phyloP scores from a whole-genome alignment of 2,797 vertebrate species.

The Pangasius djambal region DNA sequence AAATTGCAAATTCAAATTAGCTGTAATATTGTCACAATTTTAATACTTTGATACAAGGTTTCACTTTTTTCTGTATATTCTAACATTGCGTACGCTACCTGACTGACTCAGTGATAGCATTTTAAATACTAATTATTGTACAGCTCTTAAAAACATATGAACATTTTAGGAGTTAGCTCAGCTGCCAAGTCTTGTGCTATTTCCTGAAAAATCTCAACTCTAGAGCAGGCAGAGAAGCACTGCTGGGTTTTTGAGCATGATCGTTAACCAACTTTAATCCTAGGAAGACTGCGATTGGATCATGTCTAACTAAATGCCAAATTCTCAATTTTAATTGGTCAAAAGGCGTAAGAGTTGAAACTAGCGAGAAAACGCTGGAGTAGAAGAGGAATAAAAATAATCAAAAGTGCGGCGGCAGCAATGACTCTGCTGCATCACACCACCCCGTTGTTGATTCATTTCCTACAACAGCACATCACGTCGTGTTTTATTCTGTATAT shows the following conservation, averaged over 20 bases:
- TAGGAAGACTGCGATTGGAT: not conserved
- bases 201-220: not conserved
- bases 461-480: not conserved
- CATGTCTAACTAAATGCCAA: not conserved
- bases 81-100: too few relatives aligned
- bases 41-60: not conserved
- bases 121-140: not conserved
- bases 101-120: not conserved
- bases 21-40: too few relatives aligned
- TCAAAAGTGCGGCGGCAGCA: not conserved
- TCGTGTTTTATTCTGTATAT: not conserved
- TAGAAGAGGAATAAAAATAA: not conserved
- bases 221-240: not conserved
- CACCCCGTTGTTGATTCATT: not conserved
- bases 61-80: too few relatives aligned
- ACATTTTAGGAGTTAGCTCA: not conserved
- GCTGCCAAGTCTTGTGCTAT: not conserved
- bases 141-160: not conserved
- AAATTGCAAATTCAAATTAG: too few relatives aligned
- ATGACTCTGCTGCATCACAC: not conserved
- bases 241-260: not conserved
- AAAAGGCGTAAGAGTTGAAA: not conserved
- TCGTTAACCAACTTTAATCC: not conserved
- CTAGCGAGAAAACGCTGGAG: not conserved
- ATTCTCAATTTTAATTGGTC: not conserved